These are phyloP conservation scores for Microtus ochrogaster DNA, from an alignment of 2,113 vertebrate genomes.

Conservation along the genomic window DNA sequence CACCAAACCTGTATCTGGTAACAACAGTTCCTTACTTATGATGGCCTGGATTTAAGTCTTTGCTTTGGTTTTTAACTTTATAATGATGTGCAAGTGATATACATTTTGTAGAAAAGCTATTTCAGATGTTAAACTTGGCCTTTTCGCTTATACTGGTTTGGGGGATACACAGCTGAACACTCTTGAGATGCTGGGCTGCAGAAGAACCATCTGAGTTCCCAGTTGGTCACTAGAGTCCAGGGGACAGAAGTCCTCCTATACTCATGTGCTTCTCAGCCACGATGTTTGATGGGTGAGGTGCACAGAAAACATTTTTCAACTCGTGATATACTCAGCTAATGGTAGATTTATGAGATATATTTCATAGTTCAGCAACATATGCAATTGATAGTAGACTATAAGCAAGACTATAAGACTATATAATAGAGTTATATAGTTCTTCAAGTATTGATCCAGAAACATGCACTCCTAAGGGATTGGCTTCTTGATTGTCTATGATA, in stretches of 20 bases:
- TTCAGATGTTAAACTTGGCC: background rate
- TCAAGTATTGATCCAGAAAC: constrained; percentile 15
- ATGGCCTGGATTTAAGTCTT: background rate
- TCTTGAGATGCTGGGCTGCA: background rate
- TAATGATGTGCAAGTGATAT: background rate
- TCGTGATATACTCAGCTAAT: background rate
- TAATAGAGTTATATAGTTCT: background rate
- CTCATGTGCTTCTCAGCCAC: background rate
- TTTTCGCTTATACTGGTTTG: background rate
- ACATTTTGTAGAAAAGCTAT: background rate
- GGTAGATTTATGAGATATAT: background rate
- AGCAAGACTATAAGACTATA: background rate
- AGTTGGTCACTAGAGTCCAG: background rate
- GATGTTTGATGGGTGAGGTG: background rate
- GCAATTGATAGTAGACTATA: background rate
- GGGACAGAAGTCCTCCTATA: rapidly evolving
- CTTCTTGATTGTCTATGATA: background rate
- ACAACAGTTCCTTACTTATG: background rate
- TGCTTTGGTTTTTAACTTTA: background rate
- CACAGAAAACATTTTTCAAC: background rate
- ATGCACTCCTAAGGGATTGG: background rate
- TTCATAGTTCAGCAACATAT: background rate
- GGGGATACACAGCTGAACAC: background rate
- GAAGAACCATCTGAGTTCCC: background rate
- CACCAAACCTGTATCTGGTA: background rate